Percentiles rank a stretch among this genome's conserved stretches.
Conservation (phyloP, 2,888 invertebrate species). For the Nymphalis c-album region DNA sequence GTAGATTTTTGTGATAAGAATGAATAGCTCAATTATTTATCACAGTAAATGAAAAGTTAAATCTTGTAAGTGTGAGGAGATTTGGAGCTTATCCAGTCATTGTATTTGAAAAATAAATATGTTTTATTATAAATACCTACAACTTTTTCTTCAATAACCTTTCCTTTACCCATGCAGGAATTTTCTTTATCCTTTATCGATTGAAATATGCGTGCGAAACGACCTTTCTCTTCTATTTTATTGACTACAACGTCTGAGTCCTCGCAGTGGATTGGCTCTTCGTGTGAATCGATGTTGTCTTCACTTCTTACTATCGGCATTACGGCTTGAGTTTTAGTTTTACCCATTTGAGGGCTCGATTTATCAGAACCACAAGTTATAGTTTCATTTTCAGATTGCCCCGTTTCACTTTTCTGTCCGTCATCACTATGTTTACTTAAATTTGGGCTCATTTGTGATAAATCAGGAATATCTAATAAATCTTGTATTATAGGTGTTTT, state of each 20-base stretch:
- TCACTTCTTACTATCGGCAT: constrained; percentile 76
- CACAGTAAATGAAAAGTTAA: too few relatives aligned
- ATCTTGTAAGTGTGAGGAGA: too few relatives aligned
- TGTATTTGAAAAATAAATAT: constrained; percentile 11
- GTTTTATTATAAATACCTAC: constrained; percentile 52
- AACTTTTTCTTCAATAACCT: constrained; percentile 73
- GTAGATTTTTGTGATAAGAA: too few relatives aligned
- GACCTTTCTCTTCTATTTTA: constrained; percentile 66
- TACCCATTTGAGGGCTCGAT: constrained; percentile 71
- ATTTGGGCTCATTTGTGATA: constrained; percentile 67
- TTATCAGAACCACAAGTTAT: constrained; percentile 76
- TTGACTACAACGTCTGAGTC: constrained; percentile 67
- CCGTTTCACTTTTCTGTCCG: constrained; percentile 70
- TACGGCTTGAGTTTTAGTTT: constrained; percentile 75
- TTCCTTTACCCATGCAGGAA: constrained; percentile 76
- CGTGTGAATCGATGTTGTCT: constrained; percentile 63
- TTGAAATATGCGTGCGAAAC: constrained; percentile 70
- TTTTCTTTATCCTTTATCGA: constrained; percentile 72
- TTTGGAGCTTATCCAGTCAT: background rate
- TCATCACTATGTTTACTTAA: constrained; percentile 73
- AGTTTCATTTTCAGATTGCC: constrained; percentile 76
- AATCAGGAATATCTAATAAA: constrained; percentile 67
- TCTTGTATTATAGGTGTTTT: constrained; percentile 72
- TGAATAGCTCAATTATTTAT: too few relatives aligned
- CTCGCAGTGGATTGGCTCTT: constrained; percentile 50